Evolutionary conservation across 2,888 invertebrate genomes (phyloP).

Genomic region (Choreutis nemorana): DNA sequence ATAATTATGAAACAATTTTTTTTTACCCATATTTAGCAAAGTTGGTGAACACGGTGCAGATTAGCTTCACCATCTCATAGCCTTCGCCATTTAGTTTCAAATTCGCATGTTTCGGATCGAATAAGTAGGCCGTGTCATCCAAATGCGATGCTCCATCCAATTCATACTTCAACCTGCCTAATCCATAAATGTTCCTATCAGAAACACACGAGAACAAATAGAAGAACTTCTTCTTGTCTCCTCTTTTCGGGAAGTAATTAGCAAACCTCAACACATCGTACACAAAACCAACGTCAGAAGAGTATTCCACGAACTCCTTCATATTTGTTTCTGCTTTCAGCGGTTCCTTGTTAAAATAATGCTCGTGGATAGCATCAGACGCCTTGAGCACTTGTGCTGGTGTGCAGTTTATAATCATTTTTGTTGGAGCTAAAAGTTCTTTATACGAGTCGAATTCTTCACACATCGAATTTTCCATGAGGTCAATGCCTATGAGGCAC

Average conservation of each 20-base stretch:
- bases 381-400: conserved; percentile 15
- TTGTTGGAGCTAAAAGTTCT: conserved; percentile 19
- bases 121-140: conserved; percentile 15
- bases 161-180: conserved; percentile 7
- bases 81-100: conserved; percentile 7
- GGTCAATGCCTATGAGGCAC: conserved; percentile 27
- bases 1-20: too few species aligned
- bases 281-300: conserved; percentile 13
- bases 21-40: conserved; percentile 17
- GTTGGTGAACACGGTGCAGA: conserved; percentile 13
- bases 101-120: conserved; percentile 9
- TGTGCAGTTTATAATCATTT: conserved; percentile 4
- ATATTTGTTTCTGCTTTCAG: conserved; percentile 14
- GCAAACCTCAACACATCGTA: conserved; percentile 18
- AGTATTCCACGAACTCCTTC: conserved; percentile 15
- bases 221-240: conserved; percentile 8
- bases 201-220: conserved; percentile 11
- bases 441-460: conserved; percentile 12
- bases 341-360: conserved; percentile 17
- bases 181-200: conserved; percentile 8
- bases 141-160: conserved; percentile 11
- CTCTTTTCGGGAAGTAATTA: conserved; percentile 11
- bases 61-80: conserved; percentile 11
- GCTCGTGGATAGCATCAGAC: conserved; percentile 14
- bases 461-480: conserved; percentile 6